Conservation (phyloP, 2,888 invertebrate genomes). For the Conops quadrifasciatus region DNA sequence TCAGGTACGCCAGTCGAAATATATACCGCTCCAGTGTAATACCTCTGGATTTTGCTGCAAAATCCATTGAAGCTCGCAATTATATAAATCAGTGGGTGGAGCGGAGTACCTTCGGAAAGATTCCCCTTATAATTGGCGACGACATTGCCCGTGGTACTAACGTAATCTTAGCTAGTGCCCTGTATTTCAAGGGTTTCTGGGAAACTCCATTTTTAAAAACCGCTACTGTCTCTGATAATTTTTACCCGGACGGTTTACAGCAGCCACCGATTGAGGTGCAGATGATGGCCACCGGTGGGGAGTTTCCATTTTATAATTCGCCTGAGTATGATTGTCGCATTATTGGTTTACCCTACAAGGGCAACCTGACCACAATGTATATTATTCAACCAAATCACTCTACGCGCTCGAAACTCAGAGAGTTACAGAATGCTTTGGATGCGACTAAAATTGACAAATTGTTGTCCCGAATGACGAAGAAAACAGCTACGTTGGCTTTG, state of each 20-base stretch:
- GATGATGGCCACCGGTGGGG: constrained; percentile 73
- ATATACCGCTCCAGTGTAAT: constrained; percentile 69
- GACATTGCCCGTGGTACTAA: constrained; percentile 67
- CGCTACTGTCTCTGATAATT: constrained; percentile 65
- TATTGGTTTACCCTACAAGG: constrained; percentile 74
- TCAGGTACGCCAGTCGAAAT: constrained; percentile 61
- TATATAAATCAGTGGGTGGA: constrained; percentile 71
- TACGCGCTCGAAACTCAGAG: constrained; percentile 64
- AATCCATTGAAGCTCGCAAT: constrained; percentile 61
- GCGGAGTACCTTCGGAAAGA: constrained; percentile 70
- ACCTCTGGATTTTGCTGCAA: constrained; percentile 67
- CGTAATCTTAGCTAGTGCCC: constrained; percentile 71
- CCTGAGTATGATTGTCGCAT: constrained; percentile 67
- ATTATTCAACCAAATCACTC: constrained; percentile 70
- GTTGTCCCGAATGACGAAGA: constrained; percentile 59
- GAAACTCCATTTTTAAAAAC: constrained; percentile 69
- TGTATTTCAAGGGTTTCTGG: constrained; percentile 74
- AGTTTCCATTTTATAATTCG: constrained; percentile 68
- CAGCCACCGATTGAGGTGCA: constrained; percentile 61
- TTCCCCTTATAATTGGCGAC: constrained; percentile 67
- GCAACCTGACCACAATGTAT: constrained; percentile 72
- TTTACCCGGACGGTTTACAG: constrained; percentile 67
- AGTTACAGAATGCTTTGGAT: constrained; percentile 65
- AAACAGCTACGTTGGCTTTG: constrained; percentile 68
- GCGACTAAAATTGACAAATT: constrained; percentile 63